A percentile compares a stretch with the other conserved stretches of the same genome.
Evolutionary conservation across 2,888 invertebrate genomes (phyloP).

Genomic region (Ferdinandea cuprea): DNA sequence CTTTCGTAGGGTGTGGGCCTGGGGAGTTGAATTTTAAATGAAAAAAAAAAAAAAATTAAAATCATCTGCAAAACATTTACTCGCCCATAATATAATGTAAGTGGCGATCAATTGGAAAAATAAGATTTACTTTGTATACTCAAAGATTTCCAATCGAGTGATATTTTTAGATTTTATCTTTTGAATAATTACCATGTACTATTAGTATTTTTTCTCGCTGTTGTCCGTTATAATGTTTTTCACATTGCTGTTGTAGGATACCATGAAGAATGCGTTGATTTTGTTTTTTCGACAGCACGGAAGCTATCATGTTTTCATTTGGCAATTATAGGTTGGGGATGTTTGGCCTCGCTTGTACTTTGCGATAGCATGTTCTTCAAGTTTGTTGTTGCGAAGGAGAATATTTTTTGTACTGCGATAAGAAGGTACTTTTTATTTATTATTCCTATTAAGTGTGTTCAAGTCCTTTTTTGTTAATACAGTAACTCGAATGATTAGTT

Average conservation of each 20-base stretch:
- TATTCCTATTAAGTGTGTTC: no score
- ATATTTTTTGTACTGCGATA: not conserved
- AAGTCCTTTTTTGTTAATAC: no score
- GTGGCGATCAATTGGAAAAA: slow-evolving; percentile 15
- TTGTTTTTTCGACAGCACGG: slow-evolving; percentile 2
- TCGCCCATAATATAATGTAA: not conserved
- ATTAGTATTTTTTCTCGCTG: slow-evolving; percentile 1
- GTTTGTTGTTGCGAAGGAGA: not conserved
- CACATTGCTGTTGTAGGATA: slow-evolving; percentile 21
- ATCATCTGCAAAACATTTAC: slow-evolving; percentile 5
- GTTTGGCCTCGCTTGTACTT: not conserved
- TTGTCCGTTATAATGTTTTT: slow-evolving; percentile 20
- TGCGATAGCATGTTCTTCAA: not conserved
- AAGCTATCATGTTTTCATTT: slow-evolving; percentile 25
- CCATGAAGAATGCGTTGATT: not conserved
- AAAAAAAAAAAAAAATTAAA: no score
- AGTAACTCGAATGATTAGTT: no score
- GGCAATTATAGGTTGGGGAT: slow-evolving; percentile 9
- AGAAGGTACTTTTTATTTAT: no score
- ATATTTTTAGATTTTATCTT: slow-evolving; percentile 44
- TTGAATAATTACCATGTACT: slow-evolving; percentile 28
- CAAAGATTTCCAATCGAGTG: slow-evolving; percentile 12
- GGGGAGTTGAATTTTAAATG: slow-evolving; percentile 8
- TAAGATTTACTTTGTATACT: slow-evolving; percentile 3
- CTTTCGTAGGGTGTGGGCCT: not conserved